Evolutionary conservation across 2,888 invertebrate genomes (phyloP).

Genomic region (Epistrophella euchroma): DNA sequence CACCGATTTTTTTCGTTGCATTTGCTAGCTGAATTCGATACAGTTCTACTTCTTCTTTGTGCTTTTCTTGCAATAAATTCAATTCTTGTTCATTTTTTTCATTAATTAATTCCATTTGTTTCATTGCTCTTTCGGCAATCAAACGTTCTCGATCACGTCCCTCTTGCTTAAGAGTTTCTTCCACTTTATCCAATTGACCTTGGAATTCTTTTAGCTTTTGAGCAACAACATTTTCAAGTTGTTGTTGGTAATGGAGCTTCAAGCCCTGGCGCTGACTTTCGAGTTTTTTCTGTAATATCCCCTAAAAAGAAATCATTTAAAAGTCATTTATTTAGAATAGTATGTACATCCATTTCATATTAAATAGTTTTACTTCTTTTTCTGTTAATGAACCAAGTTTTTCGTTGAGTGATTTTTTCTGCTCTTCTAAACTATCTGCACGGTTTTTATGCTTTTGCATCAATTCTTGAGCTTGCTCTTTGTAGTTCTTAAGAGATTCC

Average conservation of each 20-base stretch:
- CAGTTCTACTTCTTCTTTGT: constrained; percentile 90
- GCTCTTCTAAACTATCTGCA: constrained; percentile 85
- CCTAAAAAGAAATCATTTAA: constrained; percentile 81
- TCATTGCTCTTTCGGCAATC: constrained; percentile 89
- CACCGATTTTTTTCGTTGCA: constrained; percentile 87
- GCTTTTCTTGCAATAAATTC: constrained; percentile 91
- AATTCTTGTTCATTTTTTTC: constrained; percentile 90
- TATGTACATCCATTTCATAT: neutral
- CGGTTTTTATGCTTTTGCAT: constrained; percentile 85
- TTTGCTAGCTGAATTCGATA: constrained; percentile 89
- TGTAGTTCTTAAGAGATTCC: constrained; percentile 85
- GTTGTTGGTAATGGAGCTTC: constrained; percentile 91
- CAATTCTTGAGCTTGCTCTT: constrained; percentile 85
- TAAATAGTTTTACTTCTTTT: constrained; percentile 85
- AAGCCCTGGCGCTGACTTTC: constrained; percentile 88
- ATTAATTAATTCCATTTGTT: constrained; percentile 89
- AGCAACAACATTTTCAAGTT: constrained; percentile 91
- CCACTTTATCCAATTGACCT: constrained; percentile 89
- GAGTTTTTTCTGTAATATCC: constrained; percentile 85
- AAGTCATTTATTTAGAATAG: neutral
- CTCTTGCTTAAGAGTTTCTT: constrained; percentile 87
- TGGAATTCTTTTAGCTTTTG: constrained; percentile 91
- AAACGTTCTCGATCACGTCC: constrained; percentile 87
- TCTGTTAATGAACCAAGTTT: constrained; percentile 84
- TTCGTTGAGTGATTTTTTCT: constrained; percentile 85